Conservation (phyloP, 1,140 invertebrate species). For the Aphidius gifuensis region DNA sequence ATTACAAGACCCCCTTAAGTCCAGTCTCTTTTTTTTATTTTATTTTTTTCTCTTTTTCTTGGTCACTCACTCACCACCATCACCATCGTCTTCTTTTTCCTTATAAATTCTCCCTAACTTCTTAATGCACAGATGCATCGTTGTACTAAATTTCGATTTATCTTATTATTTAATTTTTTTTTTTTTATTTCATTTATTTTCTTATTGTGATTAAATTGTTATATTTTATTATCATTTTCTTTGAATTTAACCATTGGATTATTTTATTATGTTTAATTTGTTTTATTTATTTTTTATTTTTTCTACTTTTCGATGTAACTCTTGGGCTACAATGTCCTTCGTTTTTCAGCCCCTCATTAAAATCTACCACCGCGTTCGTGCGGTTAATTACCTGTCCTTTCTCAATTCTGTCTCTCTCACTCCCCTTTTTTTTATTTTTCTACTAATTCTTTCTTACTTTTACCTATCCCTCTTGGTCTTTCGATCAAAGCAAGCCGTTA, state of each 20-base stretch:
- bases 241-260: too few species aligned
- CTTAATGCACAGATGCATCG: too few species aligned
- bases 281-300: background rate
- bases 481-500: slow-evolving; percentile 27
- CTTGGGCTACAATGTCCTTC: slow-evolving; percentile 13
- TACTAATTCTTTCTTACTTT: slow-evolving; percentile 8
- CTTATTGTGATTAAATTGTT: background rate
- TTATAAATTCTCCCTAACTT: background rate
- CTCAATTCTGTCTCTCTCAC: background rate
- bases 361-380: slow-evolving; percentile 27
- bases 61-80: slow-evolving; percentile 1
- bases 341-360: slow-evolving; percentile 25
- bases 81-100: background rate
- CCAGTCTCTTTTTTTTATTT: too few species aligned
- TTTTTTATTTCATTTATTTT: background rate
- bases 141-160: background rate
- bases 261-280: background rate
- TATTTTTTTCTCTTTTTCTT: background rate
- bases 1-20: background rate
- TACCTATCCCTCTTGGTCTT: slow-evolving; percentile 17
- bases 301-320: background rate
- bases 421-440: slow-evolving; percentile 5
- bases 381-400: slow-evolving; percentile 30
- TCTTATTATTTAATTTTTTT: slow-evolving; percentile 1
- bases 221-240: background rate